Evolutionary conservation across 2,888 invertebrate genomes (phyloP).

Genomic region (Ecdyonurus torrentis): DNA sequence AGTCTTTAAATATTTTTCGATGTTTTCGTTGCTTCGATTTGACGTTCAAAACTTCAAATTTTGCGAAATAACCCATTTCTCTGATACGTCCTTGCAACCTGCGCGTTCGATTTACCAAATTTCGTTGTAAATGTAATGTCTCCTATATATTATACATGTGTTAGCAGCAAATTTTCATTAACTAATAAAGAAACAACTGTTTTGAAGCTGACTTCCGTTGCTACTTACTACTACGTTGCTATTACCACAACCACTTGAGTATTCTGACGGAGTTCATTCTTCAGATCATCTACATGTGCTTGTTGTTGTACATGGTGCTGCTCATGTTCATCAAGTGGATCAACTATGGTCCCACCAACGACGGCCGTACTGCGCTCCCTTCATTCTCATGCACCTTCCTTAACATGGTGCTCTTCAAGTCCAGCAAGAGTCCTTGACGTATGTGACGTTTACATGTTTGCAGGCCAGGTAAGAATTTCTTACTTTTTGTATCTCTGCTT

Average conservation of each 20-base stretch:
- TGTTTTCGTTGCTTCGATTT: too few species aligned
- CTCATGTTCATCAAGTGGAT: conserved; percentile 96
- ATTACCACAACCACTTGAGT: conserved; percentile 65
- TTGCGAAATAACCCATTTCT: too few species aligned
- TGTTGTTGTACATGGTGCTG: conserved; percentile 89
- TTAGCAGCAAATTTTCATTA: too few species aligned
- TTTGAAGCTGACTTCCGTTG: too few species aligned
- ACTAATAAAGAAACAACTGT: too few species aligned
- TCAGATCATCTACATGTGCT: conserved; percentile 75
- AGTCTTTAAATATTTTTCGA: too few species aligned
- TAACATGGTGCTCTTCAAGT: conserved; percentile 92
- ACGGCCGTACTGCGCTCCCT: conserved; percentile 65
- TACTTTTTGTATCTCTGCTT: too few species aligned
- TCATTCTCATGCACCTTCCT: conserved; percentile 94
- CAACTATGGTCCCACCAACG: conserved; percentile 39
- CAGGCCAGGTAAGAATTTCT: conserved; percentile 20
- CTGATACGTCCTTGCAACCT: too few species aligned
- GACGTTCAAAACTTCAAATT: too few species aligned
- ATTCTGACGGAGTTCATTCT: conserved; percentile 90
- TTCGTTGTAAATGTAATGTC: too few species aligned
- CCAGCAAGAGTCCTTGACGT: conserved; percentile 23
- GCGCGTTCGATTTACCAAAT: too few species aligned
- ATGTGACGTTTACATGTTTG: conserved; percentile 30
- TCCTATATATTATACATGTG: too few species aligned
- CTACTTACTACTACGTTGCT: conserved; percentile 37